Conservation (phyloP, 2,888 invertebrate species). For the Tholera decimalis region DNA sequence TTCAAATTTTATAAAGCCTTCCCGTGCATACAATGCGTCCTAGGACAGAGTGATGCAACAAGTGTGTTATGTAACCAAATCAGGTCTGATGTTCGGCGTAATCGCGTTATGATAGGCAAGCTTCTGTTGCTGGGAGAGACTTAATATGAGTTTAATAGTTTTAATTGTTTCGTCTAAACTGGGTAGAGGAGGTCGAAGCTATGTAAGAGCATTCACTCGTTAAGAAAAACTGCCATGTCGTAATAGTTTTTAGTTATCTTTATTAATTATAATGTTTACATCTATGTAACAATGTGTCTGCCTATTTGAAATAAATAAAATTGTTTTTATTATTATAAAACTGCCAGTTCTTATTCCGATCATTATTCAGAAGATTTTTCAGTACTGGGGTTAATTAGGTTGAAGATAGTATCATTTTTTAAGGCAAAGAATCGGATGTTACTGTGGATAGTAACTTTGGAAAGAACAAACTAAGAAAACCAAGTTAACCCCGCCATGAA, state of each 20-base stretch:
- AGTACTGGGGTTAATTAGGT: constrained; percentile 30
- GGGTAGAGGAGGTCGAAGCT: too few species aligned
- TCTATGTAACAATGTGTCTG: too few species aligned
- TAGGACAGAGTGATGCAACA: constrained; percentile 34
- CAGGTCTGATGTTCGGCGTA: constrained; percentile 1
- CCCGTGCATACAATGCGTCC: not conserved
- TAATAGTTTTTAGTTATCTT: too few species aligned
- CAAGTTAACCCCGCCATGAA: not conserved
- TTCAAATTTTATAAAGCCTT: not conserved
- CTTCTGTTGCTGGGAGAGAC: not conserved
- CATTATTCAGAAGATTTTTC: constrained; percentile 28
- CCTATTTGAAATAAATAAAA: too few species aligned
- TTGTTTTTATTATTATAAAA: too few species aligned
- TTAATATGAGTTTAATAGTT: not conserved
- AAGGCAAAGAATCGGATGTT: not conserved
- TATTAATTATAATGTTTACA: too few species aligned
- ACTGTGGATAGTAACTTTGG: not conserved
- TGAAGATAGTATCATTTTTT: not conserved
- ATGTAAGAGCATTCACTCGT: too few species aligned
- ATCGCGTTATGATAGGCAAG: constrained; percentile 15
- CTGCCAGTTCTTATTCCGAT: constrained; percentile 3
- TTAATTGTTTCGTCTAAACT: not conserved
- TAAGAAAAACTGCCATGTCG: too few species aligned
- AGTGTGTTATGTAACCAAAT: constrained; percentile 26
- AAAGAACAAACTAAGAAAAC: not conserved